Conservation (phyloP, 2,888 invertebrate genomes). For the Drosophila barbarae region DNA sequence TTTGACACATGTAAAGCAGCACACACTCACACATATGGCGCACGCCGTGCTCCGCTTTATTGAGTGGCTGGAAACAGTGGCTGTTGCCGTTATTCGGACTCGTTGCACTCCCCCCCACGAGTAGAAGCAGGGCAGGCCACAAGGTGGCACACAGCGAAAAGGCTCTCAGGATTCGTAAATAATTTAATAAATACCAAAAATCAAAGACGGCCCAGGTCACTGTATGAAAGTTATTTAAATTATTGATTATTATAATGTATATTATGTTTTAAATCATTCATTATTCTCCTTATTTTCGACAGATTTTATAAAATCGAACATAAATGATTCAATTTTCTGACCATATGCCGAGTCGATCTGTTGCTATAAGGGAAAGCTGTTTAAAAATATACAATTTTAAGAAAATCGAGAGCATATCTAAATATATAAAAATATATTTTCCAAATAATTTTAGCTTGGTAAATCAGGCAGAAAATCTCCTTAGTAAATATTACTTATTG, state of each 20-base stretch:
- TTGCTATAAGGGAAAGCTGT: too few relatives aligned
- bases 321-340: too few relatives aligned
- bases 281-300: too few relatives aligned
- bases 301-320: too few relatives aligned
- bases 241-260: not conserved
- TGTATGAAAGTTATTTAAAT: not conserved
- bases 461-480: too few relatives aligned
- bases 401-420: too few relatives aligned
- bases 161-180: not conserved
- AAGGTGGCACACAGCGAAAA: conserved; percentile 4
- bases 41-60: conserved; percentile 21
- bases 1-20: conserved; percentile 67
- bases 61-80: conserved; percentile 33
- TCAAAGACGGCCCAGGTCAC: too few relatives aligned
- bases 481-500: not conserved
- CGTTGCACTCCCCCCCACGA: not conserved
- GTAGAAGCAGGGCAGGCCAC: not conserved
- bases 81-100: conserved; percentile 3
- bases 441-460: too few relatives aligned
- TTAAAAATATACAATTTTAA: too few relatives aligned
- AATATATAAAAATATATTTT: too few relatives aligned
- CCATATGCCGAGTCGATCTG: too few relatives aligned
- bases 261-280: too few relatives aligned
- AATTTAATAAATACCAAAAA: not conserved
- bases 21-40: conserved; percentile 5